phyloP scores from a whole-genome alignment of 2,888 invertebrate genomes.

The Petrolisthes cinctipes region DNA sequence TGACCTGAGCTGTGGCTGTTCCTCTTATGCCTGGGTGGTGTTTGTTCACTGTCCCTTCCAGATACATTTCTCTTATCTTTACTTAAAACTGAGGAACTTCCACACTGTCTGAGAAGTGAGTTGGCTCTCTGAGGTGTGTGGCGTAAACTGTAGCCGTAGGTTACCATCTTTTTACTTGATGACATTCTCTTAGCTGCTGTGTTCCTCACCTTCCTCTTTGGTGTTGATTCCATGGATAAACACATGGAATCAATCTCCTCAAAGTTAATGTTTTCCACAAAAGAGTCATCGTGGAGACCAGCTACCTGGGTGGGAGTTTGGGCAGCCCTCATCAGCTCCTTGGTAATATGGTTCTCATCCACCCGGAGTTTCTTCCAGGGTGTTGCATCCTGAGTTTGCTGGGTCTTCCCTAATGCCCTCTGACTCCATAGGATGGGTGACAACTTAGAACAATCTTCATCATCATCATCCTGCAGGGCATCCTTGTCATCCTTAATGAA shows the following conservation, averaged over 20 bases:
- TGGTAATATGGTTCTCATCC: neutral
- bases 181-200: neutral
- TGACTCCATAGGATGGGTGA: conserved; percentile 23
- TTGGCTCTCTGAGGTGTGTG: neutral
- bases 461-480: neutral
- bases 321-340: neutral
- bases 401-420: neutral
- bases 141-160: conserved; percentile 9
- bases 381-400: neutral
- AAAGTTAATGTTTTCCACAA: conserved; percentile 23
- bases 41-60: too few species aligned
- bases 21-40: too few species aligned
- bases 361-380: conserved; percentile 11
- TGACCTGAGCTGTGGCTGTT: too few species aligned
- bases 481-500: neutral
- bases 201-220: neutral
- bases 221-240: conserved; percentile 19
- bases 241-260: conserved; percentile 36
- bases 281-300: conserved; percentile 26
- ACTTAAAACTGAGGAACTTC: too few species aligned
- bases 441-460: neutral
- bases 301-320: neutral
- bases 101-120: neutral
- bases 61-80: too few species aligned
- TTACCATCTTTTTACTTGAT: neutral